Conservation (phyloP, 2,888 invertebrate genomes). For the Slavum lentiscoides region DNA sequence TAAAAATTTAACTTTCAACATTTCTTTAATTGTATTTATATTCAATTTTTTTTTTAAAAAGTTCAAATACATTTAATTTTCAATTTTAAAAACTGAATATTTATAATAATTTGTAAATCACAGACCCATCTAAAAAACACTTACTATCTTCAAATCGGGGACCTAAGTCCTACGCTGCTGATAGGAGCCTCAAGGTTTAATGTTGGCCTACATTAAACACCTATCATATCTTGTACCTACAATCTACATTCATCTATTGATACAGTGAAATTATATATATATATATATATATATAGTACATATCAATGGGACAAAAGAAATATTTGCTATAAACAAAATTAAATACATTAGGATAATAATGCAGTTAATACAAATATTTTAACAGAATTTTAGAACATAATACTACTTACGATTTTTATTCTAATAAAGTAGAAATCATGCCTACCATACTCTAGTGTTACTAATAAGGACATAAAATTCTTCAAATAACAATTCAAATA, state of each 20-base stretch:
- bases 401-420: constrained; percentile 47
- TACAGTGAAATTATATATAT: constrained; percentile 5
- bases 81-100: no score
- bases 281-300: neutral
- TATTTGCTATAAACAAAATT: neutral
- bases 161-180: constrained; percentile 49
- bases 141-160: constrained; percentile 43
- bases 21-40: neutral
- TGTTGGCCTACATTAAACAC: constrained; percentile 46
- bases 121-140: constrained; percentile 44
- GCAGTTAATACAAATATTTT: constrained; percentile 20
- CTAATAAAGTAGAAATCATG: constrained; percentile 34
- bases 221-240: constrained; percentile 42
- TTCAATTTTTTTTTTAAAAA: neutral
- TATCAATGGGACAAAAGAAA: neutral
- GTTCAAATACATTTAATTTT: neutral
- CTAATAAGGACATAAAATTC: constrained; percentile 14
- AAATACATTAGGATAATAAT: constrained; percentile 22
- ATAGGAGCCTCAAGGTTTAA: constrained; percentile 36
- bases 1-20: neutral
- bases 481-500: constrained; percentile 2
- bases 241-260: constrained; percentile 31
- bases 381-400: constrained; percentile 42
- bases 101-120: constrained; percentile 16
- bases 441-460: constrained; percentile 25